Evolutionary conservation across 2,888 invertebrate species (phyloP), one percentile per base, ranked within the genome.

Genomic region (Meganola albula): DNA sequence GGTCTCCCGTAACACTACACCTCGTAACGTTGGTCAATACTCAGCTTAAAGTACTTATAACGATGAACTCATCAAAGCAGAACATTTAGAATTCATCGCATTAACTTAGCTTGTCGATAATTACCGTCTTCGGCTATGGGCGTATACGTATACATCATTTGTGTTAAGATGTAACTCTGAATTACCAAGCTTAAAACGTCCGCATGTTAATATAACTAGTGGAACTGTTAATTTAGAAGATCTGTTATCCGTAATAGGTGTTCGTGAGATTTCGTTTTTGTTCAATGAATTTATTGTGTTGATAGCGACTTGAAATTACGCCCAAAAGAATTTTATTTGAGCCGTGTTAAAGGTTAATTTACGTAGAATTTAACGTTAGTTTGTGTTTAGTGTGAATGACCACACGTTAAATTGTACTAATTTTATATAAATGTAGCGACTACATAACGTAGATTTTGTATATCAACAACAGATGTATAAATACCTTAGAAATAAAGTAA

Each of bases 61-160:
- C 63, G 65, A 82, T 82, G 74, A 79, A 80, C 80, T 74, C 83
- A 75, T 83, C 82, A 83, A 68, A 73, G 62, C 58, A 65, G 60
- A 71, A 66, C 69, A 63, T 70, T 79, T 64, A 64, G 59, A 73
- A 64, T 73, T 76, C 74, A 77, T 73, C 73, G 76, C 74, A 77
- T 80, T 79, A 79, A 72, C 56, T 51, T 48, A 58, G 63, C 52
- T 48, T 62, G 65, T 59, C 66, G 76, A 79, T 83, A 83, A 83
- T 83, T 82, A 82, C 71, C 62, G 48, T 63, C 56, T 61, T 59
- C 68, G 59, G 65, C 59, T 49, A 74, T 73, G 80, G 84, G 83
- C 84, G 83, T 80, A 71, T 72, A 60, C 74, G 60, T 66, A 79
- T 77, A 67, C 71, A 80, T 82, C 80, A 79, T 77, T 76, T 74